Base-by-base conservation (phyloP, 2,113 vertebrate species). In the Scortum barcoo region DNA sequence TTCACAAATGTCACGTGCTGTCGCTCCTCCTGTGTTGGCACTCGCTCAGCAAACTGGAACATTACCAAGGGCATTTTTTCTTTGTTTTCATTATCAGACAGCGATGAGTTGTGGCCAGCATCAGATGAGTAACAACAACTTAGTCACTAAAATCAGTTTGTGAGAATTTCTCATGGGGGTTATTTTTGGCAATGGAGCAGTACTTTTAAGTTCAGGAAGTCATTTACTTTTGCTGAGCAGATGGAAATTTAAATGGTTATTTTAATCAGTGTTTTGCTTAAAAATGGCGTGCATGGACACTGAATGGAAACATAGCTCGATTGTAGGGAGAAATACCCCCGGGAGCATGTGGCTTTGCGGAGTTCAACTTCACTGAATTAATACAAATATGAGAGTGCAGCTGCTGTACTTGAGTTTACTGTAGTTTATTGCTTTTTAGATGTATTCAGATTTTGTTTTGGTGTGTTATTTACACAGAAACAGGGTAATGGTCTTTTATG, bases 121-220 rank as follows among this genome's bases (percentile, higher is more conserved):
- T 56, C 60, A 30, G 16, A 83, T 67, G 51, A 72, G 70, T 26
- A 66, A 74, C 9, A 63, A 30, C 22, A 42, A 38, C 51, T n/a
- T 48, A 48, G 26, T 85, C 66, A 54, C 40, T 3, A 24, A 22
- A 28, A 0, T 0, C 33, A 7, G 28, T 56, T 63, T 87, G 68
- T 85, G 79, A 80, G 82, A 90, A 38, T 7, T 89, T 93, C 92
- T 86, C 92, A 92, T 46, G 87, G 38, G 38, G 71, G 51, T 71
- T 93, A 91, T 93, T 92, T 89, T 80, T 70, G 30, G 92, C 67
- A 30, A 19, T 28, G 42, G n/a, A 26, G 65, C 50, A 26, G 22
- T 26, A 70, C 77, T 83, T 75, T 76, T 46, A 76, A 51, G 53
- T 68, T 51, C 82, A 85, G 61, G 60, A 92, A 88, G 83, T 84